Conservation (phyloP, 2,888 invertebrate genomes). For the Amphimallon solstitiale region DNA sequence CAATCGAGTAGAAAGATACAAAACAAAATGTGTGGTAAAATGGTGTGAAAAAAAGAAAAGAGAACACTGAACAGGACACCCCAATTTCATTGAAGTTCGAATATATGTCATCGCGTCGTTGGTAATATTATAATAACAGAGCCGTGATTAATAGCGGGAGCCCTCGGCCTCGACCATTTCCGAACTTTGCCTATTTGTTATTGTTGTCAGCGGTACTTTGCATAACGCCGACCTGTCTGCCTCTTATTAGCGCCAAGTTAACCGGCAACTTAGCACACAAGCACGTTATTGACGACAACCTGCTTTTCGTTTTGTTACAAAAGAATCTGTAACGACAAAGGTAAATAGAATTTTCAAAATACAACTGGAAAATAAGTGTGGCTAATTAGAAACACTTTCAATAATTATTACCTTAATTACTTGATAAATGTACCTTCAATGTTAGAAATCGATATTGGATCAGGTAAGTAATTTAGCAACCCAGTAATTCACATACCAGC, state of each 20-base stretch:
- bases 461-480: too few relatives aligned
- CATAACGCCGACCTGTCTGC: conserved; percentile 50
- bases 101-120: conserved; percentile 54
- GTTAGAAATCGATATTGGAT: too few relatives aligned
- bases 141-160: conserved; percentile 55
- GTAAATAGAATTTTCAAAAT: neutral
- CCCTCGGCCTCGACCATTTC: conserved; percentile 54
- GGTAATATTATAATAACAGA: conserved; percentile 59
- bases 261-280: neutral
- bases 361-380: too few relatives aligned
- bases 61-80: neutral
- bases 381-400: neutral
- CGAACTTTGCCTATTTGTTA: conserved; percentile 60
- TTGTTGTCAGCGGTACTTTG: conserved; percentile 53
- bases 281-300: too few relatives aligned
- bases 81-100: conserved; percentile 25
- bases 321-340: neutral
- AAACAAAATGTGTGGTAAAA: neutral
- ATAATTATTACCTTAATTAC: too few relatives aligned
- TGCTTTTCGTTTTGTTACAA: neutral
- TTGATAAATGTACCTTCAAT: too few relatives aligned
- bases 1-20: too few relatives aligned
- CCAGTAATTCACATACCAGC: too few relatives aligned
- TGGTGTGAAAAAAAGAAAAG: conserved; percentile 3
- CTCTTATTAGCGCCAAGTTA: conserved; percentile 47